Base-by-base conservation (phyloP, 2,888 invertebrate genomes). In the Petrophora chlorosata region DNA sequence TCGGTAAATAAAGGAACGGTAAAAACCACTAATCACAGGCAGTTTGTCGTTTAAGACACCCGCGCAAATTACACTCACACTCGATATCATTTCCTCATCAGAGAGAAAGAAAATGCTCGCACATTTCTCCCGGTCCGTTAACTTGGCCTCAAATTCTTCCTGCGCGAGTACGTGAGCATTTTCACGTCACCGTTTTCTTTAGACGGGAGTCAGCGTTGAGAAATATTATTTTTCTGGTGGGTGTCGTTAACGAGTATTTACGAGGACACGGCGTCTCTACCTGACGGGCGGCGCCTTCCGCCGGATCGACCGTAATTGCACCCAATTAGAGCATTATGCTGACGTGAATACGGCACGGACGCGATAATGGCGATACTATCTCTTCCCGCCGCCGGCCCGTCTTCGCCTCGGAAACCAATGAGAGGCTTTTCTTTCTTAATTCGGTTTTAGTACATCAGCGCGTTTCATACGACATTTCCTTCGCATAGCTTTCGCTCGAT, bases 301-400 rank as follows among this genome's bases (percentile, higher is more conserved):
- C 76, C 78, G 79, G 83, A 81, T 83, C 82, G 81, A 70, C 71
- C 78, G 85, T 90, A 89, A 90, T 89, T 89, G 86, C 79, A 79
- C 80, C 86, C 89, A 90, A 90, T 90, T 90, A 90, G 86, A 86
- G 80, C 83, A 86, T 90, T 85, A 88, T 83, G 89, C 89, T 89
- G 88, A 90, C 88, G 85, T 85, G 85, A 86, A 88, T 87, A 83
- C 79, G 82, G 82, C 82, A 79, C 81, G 80, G 80, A 77, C 80
- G 85, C 82, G 81, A 82, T 87, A 87, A 86, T 82, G 77, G 82
- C 71, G 86, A 87, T 86, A 82, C 79, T 84, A 89, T 88, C 87
- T 82, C 72, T 73, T 64, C 72, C 67, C 68, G 59, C 61, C 60
- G 44, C 54, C 50, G 61, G 59, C 59, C 61, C 57, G 55, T 57